These are phyloP conservation scores for Synanthedon vespiformis DNA, from an alignment of 2,888 invertebrate species.

Conservation along the genomic window DNA sequence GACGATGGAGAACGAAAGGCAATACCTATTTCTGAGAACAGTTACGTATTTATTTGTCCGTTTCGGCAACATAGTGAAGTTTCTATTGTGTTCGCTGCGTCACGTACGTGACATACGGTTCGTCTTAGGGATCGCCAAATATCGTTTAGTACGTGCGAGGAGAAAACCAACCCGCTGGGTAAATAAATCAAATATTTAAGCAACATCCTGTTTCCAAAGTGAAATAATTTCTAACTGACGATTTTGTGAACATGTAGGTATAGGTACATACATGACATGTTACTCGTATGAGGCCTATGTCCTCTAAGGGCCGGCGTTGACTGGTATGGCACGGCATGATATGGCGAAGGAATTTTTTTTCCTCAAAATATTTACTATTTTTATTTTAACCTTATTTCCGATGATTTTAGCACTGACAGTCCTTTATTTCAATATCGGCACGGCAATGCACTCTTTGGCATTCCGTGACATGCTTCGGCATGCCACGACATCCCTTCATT, in stretches of 20 bases:
- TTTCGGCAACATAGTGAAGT: slow-evolving; percentile 56
- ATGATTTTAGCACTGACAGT: too few relatives aligned
- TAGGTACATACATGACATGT: too few relatives aligned
- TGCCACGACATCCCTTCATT: too few relatives aligned
- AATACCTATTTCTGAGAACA: slow-evolving; percentile 29
- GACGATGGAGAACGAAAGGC: neutral
- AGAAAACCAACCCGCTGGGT: slow-evolving; percentile 60
- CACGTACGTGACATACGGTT: slow-evolving; percentile 69
- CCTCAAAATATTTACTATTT: too few relatives aligned
- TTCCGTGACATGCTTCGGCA: too few relatives aligned
- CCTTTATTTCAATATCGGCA: too few relatives aligned
- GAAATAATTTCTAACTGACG: slow-evolving; percentile 32
- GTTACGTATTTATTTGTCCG: slow-evolving; percentile 59
- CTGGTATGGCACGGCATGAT: too few relatives aligned
- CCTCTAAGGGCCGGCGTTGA: too few relatives aligned
- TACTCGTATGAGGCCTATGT: too few relatives aligned
- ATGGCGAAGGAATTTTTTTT: too few relatives aligned
- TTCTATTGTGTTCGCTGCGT: slow-evolving; percentile 59
- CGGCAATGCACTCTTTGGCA: too few relatives aligned
- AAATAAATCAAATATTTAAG: slow-evolving; percentile 68
- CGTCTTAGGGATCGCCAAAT: slow-evolving; percentile 71
- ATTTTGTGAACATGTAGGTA: slow-evolving; percentile 18
- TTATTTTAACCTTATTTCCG: too few relatives aligned
- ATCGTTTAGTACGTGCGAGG: slow-evolving; percentile 68
- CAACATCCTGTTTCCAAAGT: slow-evolving; percentile 55